Percentiles rank a stretch among this genome's conserved stretches.
Conservation (phyloP, 2,888 invertebrate genomes). For the Pheosia tremula region DNA sequence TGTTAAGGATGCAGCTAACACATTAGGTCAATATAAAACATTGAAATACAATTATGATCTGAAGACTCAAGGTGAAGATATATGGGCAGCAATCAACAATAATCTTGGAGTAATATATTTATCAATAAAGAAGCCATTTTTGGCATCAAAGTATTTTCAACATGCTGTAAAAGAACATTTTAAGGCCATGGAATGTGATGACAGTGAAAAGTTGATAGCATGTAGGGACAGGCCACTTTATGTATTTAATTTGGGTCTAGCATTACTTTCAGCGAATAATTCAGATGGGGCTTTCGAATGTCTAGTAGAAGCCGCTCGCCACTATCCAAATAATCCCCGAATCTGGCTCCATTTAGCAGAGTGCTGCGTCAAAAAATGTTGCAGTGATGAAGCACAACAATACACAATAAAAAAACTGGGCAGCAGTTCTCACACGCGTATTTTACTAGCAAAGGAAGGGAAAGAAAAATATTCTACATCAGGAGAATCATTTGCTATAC, state of each 20-base stretch:
- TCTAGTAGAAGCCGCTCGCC: constrained; percentile 92
- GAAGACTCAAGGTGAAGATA: constrained; percentile 76
- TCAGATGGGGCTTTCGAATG: constrained; percentile 95
- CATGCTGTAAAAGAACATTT: constrained; percentile 91
- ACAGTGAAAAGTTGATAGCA: constrained; percentile 68
- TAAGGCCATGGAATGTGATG: constrained; percentile 71
- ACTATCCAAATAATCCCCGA: constrained; percentile 94
- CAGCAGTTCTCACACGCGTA: constrained; percentile 74
- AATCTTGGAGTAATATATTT: constrained; percentile 93
- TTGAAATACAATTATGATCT: constrained; percentile 70
- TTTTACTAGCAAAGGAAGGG: constrained; percentile 67
- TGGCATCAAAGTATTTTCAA: constrained; percentile 91
- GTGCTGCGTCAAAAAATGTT: constrained; percentile 91
- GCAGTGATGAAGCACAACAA: constrained; percentile 80
- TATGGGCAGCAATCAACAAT: constrained; percentile 87
- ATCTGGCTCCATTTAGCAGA: constrained; percentile 97
- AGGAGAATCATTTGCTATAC: constrained; percentile 92
- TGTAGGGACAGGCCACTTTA: constrained; percentile 85
- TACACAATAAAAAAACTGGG: constrained; percentile 76
- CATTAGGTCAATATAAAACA: constrained; percentile 67
- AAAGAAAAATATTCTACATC: constrained; percentile 74
- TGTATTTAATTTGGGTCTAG: constrained; percentile 93
- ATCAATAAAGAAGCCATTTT: constrained; percentile 91
- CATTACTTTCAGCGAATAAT: constrained; percentile 91
- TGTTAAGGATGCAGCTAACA: constrained; percentile 68